phyloP scores from a whole-genome alignment of 2,797 vertebrate genomes.

The Nothura maculosa region DNA sequence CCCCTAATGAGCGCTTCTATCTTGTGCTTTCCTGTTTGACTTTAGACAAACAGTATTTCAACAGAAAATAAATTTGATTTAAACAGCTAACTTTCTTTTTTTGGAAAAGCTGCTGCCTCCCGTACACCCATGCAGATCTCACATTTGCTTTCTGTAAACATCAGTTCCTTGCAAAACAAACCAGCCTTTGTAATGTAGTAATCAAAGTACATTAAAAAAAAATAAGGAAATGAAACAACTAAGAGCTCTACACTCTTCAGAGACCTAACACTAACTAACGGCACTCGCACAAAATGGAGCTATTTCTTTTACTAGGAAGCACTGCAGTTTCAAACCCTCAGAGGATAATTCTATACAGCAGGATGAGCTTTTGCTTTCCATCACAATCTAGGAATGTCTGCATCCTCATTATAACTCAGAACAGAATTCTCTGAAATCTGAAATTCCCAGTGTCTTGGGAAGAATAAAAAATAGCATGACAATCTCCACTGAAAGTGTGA shows the following conservation, averaged over 20 bases:
- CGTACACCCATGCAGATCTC: background rate
- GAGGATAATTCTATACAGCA: background rate
- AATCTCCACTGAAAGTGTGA: background rate
- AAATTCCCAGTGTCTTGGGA: background rate
- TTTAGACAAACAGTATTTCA: slow-evolving; percentile 3
- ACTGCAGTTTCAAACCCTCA: background rate
- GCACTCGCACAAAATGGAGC: background rate
- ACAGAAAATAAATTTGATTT: background rate
- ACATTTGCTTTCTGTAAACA: background rate
- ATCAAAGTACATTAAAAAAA: background rate
- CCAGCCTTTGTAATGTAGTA: background rate
- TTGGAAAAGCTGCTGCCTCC: background rate
- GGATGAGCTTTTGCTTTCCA: background rate
- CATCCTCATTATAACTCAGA: background rate
- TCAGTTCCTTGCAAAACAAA: background rate
- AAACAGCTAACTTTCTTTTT: background rate
- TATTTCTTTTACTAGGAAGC: background rate
- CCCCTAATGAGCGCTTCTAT: background rate
- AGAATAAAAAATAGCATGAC: background rate
- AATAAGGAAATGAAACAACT: background rate
- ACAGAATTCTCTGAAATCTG: background rate
- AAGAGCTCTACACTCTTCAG: background rate
- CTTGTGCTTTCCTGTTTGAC: background rate
- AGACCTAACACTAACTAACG: background rate
- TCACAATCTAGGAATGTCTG: background rate